phyloP scores from a whole-genome alignment of 1,140 invertebrate genomes.

The Lucilia cuprina region DNA sequence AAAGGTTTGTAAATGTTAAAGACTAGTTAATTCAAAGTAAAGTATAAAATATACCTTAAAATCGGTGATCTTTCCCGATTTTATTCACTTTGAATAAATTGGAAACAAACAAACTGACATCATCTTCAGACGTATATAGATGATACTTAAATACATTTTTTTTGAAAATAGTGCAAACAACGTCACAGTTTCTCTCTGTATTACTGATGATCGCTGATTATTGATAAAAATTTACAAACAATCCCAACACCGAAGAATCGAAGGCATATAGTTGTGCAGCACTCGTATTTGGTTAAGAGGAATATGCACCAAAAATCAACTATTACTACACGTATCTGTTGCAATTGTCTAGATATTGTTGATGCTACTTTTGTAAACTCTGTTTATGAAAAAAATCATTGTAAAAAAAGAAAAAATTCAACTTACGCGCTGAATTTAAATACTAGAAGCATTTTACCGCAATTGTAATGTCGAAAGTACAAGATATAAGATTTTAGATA shows the following conservation, averaged over 20 bases:
- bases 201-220: too few relatives aligned
- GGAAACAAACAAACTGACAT: neutral
- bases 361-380: neutral
- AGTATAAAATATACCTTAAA: neutral
- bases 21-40: neutral
- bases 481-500: constrained; percentile 63
- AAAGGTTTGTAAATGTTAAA: too few relatives aligned
- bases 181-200: neutral
- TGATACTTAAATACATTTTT: neutral
- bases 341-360: neutral
- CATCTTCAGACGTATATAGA: neutral
- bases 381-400: neutral
- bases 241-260: neutral
- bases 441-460: constrained; percentile 63
- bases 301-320: neutral
- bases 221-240: neutral
- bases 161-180: neutral
- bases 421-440: constrained; percentile 61
- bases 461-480: constrained; percentile 63
- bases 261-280: neutral
- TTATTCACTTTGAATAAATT: neutral
- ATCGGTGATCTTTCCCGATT: neutral
- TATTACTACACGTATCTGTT: constrained; percentile 25
- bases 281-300: neutral
- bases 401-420: neutral